Evolutionary conservation across 2,797 vertebrate species (phyloP).

Genomic region (Thaleichthys pacificus): DNA sequence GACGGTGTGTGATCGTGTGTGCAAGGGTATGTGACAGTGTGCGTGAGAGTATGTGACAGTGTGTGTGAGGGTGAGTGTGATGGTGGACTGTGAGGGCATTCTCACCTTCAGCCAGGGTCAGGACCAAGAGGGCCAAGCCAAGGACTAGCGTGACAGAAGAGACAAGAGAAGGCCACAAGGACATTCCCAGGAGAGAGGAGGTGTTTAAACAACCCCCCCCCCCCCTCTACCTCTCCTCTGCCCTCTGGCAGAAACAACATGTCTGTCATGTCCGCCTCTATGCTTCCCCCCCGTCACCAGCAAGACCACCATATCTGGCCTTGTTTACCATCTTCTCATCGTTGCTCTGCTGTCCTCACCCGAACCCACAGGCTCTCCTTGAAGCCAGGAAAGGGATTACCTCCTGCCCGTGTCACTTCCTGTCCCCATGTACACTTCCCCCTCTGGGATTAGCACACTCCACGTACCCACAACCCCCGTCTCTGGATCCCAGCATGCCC

Average conservation of each 20-base stretch:
- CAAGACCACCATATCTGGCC: slow-evolving; percentile 25
- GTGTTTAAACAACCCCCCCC: background rate
- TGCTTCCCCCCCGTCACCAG: slow-evolving; percentile 18
- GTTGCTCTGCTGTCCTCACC: no score
- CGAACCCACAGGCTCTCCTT: no score
- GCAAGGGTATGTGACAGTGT: no score
- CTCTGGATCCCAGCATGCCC: slow-evolving; percentile 34
- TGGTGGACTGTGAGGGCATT: background rate
- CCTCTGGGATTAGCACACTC: no score
- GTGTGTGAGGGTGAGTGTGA: background rate
- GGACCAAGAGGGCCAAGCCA: background rate
- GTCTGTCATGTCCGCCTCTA: background rate
- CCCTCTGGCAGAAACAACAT: background rate
- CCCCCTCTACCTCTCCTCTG: background rate
- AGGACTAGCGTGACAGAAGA: background rate
- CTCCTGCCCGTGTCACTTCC: no score
- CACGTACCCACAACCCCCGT: slow-evolving; percentile 5
- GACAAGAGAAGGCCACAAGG: slow-evolving; percentile 29
- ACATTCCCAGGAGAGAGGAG: slow-evolving; percentile 7
- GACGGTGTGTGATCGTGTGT: no score
- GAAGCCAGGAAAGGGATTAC: no score
- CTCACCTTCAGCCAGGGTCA: background rate
- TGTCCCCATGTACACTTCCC: no score
- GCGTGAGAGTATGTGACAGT: background rate
- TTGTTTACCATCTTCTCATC: slow-evolving; percentile 8